Percentiles rank a stretch among this genome's conserved stretches.
Evolutionary conservation across 2,113 vertebrate genomes (phyloP).

Genomic region (Ceuthmochares aereus): DNA sequence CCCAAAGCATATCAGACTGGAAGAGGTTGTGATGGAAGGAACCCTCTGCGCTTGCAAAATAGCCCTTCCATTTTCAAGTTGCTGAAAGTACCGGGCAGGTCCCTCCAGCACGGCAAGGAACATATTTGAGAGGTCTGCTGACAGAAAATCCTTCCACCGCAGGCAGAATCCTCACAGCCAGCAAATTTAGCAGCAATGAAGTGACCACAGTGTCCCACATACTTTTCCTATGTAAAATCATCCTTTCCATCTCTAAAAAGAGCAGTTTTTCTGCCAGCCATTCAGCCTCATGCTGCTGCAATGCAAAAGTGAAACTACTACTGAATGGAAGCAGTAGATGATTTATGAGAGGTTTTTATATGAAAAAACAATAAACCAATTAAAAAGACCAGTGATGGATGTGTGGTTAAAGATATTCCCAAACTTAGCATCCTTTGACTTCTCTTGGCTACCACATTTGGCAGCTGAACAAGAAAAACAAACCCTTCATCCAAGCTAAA

Average conservation of each 20-base stretch:
- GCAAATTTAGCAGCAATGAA: not conserved
- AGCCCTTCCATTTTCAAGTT: not conserved
- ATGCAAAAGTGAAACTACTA: not conserved
- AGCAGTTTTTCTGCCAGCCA: not conserved
- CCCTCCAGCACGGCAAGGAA: not conserved
- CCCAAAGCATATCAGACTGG: not conserved
- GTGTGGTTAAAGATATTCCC: constrained; percentile 38
- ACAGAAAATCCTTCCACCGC: not conserved
- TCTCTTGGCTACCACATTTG: constrained; percentile 9
- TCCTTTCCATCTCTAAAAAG: not conserved
- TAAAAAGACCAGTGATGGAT: not conserved
- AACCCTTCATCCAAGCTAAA: not conserved
- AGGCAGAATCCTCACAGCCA: not conserved
- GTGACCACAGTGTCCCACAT: not conserved
- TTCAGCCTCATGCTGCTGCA: not conserved
- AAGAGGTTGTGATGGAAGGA: not conserved
- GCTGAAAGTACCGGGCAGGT: not conserved
- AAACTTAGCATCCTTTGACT: not conserved
- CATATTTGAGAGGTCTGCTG: not conserved
- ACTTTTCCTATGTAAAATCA: not conserved
- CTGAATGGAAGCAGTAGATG: not conserved
- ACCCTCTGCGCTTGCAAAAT: not conserved
- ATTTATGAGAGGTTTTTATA: constrained; percentile 11
- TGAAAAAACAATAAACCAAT: constrained; percentile 10
- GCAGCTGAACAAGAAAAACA: constrained; percentile 23